Evolutionary conservation across 2,113 vertebrate genomes (phyloP), one percentile per base, ranked within the genome.

Genomic region (Carlito syrichta): DNA sequence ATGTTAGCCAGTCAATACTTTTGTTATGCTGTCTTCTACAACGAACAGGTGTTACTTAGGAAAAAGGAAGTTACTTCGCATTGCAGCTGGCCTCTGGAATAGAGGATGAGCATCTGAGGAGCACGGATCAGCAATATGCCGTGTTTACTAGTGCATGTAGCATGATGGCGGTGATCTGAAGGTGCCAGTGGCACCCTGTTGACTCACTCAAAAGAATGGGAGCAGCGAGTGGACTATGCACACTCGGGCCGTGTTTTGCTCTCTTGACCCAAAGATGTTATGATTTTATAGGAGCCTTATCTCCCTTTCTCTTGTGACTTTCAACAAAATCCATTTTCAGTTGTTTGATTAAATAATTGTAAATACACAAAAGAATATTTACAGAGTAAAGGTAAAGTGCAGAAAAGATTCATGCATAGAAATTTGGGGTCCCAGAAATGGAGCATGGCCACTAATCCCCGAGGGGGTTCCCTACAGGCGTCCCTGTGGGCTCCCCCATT

Each of bases 341-440:
- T 86, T 52, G 30, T 60, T 38, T 89, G 71, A 43, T 60, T 63
- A 74, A 54, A 69, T 93, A 48, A 74, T 90, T n/a, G 69, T 83
- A 79, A 84, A 27, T 27, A 56, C 2, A 43, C 8, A 82, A 63
- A 84, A 78, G 6, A 56, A 48, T 78, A 62, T 38, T 86, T 91
- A 48, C 35, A 86, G 76, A 58, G 56, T 93, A 77, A 30, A 12
- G 9, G 35, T 50, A 66, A 95, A 86, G 32, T 78, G 8, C 38
- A 87, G 50, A 78, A 91, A 78, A 79, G 22, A 54, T 9, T 56
- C 25, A 40, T 63, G 9, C 38, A 40, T 9, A 50, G 83, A 90
- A 95, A 93, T 38, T 43, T 38, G 22, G 74, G 35, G 23, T 71
- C 54, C 56, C 8, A 50, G 30, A 79, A 40, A n/a, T 43, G 78